Evolutionary conservation across 2,797 vertebrate species (phyloP), one percentile per base, ranked within the genome.

Genomic region (Coilia nasus): DNA sequence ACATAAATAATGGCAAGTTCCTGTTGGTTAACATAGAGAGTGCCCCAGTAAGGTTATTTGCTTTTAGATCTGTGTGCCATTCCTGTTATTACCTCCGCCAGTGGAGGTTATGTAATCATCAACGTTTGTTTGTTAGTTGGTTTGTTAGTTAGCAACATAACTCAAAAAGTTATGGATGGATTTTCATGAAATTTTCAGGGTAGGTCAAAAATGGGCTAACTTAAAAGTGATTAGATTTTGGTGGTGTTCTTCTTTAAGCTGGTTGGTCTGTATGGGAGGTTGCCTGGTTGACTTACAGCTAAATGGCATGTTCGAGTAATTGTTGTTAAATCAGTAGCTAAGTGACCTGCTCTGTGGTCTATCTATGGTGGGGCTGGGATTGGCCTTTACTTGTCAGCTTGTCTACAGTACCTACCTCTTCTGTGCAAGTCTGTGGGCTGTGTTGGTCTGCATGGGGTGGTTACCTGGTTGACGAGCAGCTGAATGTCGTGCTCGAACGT

Each of bases 401-500:
- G 19, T 21, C 57, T 21, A 17, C 15, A 3, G 46, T 4, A 3
- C 7, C 50, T 10, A 54, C 50, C 50, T 17, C 11, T 21, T 19
- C 57, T 59, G 57, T 59, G 19, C 21, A 21, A 11, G 57, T 21
- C 25, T 67, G 25, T 67, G 25, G 23, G 25, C 62, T 67, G 28
- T n/a, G 12, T 75, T 75, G 28, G 28, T 75, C 28, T 31, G 14
- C 25, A 17, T 31, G 14, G 41, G 44, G 31, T 23, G 31, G 31
- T 89, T 85, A 98, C 97, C 94, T 98, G 97, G 0, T 95, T 93
- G 92, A 98, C 97, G 19, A 99, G 94, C 80, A 97, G 95, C 94
- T 99, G 97, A 62, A 99, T 96, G 85, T 99, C 98, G 0, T 97
- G 97, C 83, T 99, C 97, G 1, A 99, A 99, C 87, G 96, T 95